These are phyloP conservation scores for Pituophis catenifer DNA, from an alignment of 2,113 vertebrate species.

Conservation along the genomic window DNA sequence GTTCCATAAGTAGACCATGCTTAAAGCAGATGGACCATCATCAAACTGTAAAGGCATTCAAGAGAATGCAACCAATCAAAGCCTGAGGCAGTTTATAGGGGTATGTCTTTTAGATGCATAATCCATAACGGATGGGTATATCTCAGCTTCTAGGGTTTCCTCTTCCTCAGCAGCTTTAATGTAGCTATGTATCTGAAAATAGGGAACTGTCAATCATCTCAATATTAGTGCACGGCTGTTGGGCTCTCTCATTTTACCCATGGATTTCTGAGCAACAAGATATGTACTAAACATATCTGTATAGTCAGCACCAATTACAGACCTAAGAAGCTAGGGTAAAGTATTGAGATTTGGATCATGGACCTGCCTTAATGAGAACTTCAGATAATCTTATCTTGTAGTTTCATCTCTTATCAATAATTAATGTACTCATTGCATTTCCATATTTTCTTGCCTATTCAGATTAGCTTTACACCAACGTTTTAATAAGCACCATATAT, in stretches of 20 bases:
- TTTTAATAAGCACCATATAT: neutral
- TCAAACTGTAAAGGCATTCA: neutral
- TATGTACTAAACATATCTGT: slow-evolving; percentile 26
- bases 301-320: slow-evolving; percentile 22
- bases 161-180: slow-evolving; percentile 47
- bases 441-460: neutral
- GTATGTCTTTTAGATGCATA: neutral
- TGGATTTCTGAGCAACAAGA: slow-evolving; percentile 33
- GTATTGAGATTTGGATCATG: neutral
- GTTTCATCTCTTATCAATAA: neutral
- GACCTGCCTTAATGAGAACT: neutral
- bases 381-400: neutral
- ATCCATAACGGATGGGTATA: neutral
- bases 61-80: slow-evolving; percentile 37
- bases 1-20: slow-evolving; percentile 41
- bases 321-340: neutral
- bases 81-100: slow-evolving; percentile 27
- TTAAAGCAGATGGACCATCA: slow-evolving; percentile 18
- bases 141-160: slow-evolving; percentile 42
- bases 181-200: slow-evolving; percentile 49
- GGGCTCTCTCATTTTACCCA: slow-evolving; percentile 18
- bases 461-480: neutral
- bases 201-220: slow-evolving; percentile 40
- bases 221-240: slow-evolving; percentile 23
- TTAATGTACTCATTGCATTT: neutral